Base-by-base conservation (phyloP, 2,113 vertebrate genomes). In the Oreamnos americanus region DNA sequence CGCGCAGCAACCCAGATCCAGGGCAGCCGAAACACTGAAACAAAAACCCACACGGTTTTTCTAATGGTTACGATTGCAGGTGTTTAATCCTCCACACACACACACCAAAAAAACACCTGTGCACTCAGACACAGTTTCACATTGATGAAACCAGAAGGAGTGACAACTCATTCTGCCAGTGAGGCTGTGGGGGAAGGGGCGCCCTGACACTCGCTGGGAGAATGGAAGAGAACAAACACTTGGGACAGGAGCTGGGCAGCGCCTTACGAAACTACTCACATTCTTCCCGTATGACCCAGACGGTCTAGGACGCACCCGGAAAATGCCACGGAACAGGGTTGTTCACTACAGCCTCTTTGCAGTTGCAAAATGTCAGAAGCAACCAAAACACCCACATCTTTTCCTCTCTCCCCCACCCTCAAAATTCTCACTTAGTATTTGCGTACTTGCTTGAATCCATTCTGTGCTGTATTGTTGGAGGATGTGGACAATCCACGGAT, bases 371-470 rank as follows among this genome's bases (percentile, higher is more conserved):
- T 15, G 51, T 55, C 49, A 14, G 81, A 55, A 36, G 12, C 49
- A 15, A 9, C 81, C 49, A 13, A 14, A 1, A 36, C 1, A 36
- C 6, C 47, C 49, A 25, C 81, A 5, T 98, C 98, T 90, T 98
- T 97, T 97, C 98, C 98, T 97, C 98, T 96, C 86, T 81, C 67
- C 71, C 53, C 45, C 1, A 15, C 79, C 47, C 83, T 96, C 71
- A 96, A 97, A 98, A 98, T 96, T 97, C 96, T 94, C 94, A 98
- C 97, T 98, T 98, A 76, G 96, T 96, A 90, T 98, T 98, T 97
- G 98, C 93, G 96, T 94, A 97, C 97, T 98, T 98, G 98, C 98
- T 98, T 97, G 98, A 96, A 98, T 98, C 98, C 98, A 98, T 97
- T 97, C 96, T 97, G 96, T 94, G 96, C 94, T 97, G 95, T 97